These are phyloP conservation scores for Erebia palarica DNA, from an alignment of 2,888 invertebrate genomes.

Conservation along the genomic window DNA sequence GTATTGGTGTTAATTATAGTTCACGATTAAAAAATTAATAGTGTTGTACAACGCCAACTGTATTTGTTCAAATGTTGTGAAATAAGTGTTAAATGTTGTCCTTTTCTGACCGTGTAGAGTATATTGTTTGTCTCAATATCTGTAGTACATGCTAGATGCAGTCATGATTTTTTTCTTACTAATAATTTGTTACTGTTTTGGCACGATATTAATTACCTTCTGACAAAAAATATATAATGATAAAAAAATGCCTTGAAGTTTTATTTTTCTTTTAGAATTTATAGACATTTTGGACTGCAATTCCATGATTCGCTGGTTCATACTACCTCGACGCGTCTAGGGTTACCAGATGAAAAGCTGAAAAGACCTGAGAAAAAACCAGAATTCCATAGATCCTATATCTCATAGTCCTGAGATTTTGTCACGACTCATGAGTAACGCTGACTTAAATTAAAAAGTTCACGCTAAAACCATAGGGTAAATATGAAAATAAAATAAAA, in stretches of 20 bases:
- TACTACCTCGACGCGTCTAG: no score
- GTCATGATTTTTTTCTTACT: conserved; percentile 78
- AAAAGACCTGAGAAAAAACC: no score
- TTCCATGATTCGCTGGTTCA: no score
- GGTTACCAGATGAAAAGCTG: no score
- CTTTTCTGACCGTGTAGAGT: conserved; percentile 55
- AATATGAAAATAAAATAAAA: no score
- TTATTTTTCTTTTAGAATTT: conserved; percentile 51
- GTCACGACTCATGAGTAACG: no score
- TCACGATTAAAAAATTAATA: conserved; percentile 56
- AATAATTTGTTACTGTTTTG: conserved; percentile 82
- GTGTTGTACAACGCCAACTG: conserved; percentile 63
- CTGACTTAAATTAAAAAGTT: no score
- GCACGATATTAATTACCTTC: conserved; percentile 83
- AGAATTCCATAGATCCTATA: no score
- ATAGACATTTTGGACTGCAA: neutral
- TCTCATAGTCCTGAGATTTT: no score
- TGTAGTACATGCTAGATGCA: conserved; percentile 81
- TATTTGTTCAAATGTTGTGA: conserved; percentile 76
- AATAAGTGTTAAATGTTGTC: conserved; percentile 77
- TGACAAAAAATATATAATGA: conserved; percentile 82
- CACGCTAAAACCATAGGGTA: no score
- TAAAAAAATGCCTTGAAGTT: conserved; percentile 64
- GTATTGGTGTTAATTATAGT: conserved; percentile 78
- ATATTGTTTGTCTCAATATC: conserved; percentile 70